Base-by-base conservation (phyloP, 1,140 invertebrate genomes). In the Drosophila eugracilis region DNA sequence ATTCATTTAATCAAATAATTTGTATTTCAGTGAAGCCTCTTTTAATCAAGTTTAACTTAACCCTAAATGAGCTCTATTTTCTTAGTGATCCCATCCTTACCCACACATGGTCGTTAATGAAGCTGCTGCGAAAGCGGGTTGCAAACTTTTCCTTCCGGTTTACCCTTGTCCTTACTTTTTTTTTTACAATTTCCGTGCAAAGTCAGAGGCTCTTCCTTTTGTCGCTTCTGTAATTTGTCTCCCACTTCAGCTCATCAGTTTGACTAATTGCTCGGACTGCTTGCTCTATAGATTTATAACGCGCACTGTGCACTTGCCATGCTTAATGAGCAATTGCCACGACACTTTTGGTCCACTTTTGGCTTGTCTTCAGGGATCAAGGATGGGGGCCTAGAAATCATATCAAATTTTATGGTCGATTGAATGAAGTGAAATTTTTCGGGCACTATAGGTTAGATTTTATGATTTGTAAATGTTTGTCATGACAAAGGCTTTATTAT, bases 391-490 rank as follows among this genome's bases (percentile, higher is more conserved):
- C n/a, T 24, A 1, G 26, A 10, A 60, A 42, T 55, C 37, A 10
- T 17, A 7, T n/a, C n/a, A 59, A 21, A 50, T 66, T 84, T 78
- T 59, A 78, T 78, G 49, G 73, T 63, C 50, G 75, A 84, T 83
- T 78, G 79, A 78, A 34, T 42, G 26, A 48, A 73, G 60, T 48
- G 55, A 73, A 73, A 48, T 48, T 48, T 55, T 60, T n/a, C n/a
- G 47, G 54, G 30, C 9, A 9, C 30, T 5, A 37, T n/a, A 28
- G 15, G n/a, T n/a, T 37, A 14, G 37, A 28, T 86, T 86, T 86
- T 85, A 86, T 86, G 83, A 72, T 86, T 86, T 86, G 83, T 65
- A 88, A 86, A 86, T 83, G 83, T 88, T 88, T 83, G 57, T 66
- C 52, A 67, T 67, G 65, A 52, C 70, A 78, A 75, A 49, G n/a